Evolutionary conservation across 2,888 invertebrate species (phyloP).

Genomic region (Cerastis rubricosa): DNA sequence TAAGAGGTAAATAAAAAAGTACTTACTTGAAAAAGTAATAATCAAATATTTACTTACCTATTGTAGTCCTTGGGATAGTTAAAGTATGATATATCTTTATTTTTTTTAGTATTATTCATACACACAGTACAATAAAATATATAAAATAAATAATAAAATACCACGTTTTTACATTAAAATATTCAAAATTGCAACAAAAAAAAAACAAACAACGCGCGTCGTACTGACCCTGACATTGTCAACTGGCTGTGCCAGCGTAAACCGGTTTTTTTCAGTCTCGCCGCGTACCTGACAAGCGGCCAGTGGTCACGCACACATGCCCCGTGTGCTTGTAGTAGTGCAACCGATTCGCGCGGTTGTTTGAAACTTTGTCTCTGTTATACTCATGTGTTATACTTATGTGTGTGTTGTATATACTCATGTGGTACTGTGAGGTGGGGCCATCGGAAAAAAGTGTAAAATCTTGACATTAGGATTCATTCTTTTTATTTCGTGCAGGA

Average conservation of each 20-base stretch:
- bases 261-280: not conserved
- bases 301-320: slow-evolving; percentile 5
- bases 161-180: slow-evolving; percentile 1
- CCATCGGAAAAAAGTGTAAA: too few species aligned
- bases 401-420: too few species aligned
- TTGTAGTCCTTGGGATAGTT: not conserved
- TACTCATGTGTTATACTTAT: too few species aligned
- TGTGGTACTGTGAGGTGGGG: too few species aligned
- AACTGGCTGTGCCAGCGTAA: slow-evolving; percentile 5
- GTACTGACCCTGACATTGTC: not conserved
- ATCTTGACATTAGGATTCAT: too few species aligned
- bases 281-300: not conserved
- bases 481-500: too few species aligned
- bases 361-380: too few species aligned
- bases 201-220: not conserved
- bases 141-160: not conserved
- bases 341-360: not conserved
- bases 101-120: not conserved
- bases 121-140: slow-evolving; percentile 1
- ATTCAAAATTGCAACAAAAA: slow-evolving; percentile 2
- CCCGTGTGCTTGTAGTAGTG: slow-evolving; percentile 1
- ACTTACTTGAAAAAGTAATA: not conserved
- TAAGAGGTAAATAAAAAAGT: too few species aligned
- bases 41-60: not conserved
- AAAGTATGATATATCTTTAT: not conserved